phyloP scores from a whole-genome alignment of 1,140 invertebrate species.

The Leptonema lineaticorne region DNA sequence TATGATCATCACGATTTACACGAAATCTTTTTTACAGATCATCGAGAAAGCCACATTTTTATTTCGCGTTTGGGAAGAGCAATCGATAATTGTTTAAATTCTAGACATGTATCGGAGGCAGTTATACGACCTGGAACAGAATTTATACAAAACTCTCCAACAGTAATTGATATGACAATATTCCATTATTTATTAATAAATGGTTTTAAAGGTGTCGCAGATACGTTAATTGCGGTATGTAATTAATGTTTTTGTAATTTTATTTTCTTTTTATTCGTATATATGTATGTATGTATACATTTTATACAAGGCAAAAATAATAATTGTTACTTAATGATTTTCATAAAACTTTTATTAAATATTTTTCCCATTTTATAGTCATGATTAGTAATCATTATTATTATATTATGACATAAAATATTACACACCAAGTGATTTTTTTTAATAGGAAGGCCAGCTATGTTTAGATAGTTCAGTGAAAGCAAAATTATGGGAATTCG shows the following conservation, averaged over 20 bases:
- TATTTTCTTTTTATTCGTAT: no score
- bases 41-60: conserved; percentile 2
- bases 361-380: no score
- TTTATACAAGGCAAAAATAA: no score
- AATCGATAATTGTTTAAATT: background rate
- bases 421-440: background rate
- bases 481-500: background rate
- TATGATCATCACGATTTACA: no score
- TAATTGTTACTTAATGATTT: no score
- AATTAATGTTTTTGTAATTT: background rate
- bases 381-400: no score
- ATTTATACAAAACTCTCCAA: background rate
- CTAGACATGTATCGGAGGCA: background rate
- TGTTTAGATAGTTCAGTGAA: background rate
- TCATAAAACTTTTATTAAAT: no score
- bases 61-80: conserved; percentile 11
- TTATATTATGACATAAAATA: background rate
- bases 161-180: background rate
- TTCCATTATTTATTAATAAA: background rate
- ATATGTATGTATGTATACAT: background rate
- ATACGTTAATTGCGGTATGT: background rate
- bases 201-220: background rate
- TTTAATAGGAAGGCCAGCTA: background rate
- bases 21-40: conserved; percentile 9
- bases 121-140: background rate